phyloP scores from a whole-genome alignment of 2,888 invertebrate genomes.

The Melinaea marsaeus region DNA sequence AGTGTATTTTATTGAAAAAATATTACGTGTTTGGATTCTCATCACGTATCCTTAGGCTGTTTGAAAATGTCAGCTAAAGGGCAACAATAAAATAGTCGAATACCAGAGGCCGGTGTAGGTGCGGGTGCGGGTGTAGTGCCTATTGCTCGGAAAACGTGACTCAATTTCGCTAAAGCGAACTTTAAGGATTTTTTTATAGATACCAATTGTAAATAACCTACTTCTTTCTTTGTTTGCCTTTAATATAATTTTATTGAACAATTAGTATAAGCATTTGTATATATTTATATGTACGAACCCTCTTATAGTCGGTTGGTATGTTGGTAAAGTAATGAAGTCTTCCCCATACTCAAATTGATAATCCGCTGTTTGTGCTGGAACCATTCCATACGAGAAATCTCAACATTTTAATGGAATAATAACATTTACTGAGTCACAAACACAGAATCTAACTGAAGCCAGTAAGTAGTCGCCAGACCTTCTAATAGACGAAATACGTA shows the following conservation, averaged over 20 bases:
- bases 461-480: no score
- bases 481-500: no score
- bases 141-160: slow-evolving; percentile 23
- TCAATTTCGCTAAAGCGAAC: slow-evolving; percentile 16
- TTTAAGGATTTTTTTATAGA: not conserved
- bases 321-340: no score
- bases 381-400: no score
- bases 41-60: slow-evolving; percentile 30
- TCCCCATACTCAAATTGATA: no score
- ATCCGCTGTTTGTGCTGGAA: no score
- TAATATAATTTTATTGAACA: not conserved
- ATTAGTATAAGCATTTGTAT: no score
- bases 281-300: no score
- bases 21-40: slow-evolving; percentile 22
- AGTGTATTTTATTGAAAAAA: slow-evolving; percentile 9
- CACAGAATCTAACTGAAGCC: no score
- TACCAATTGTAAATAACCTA: not conserved
- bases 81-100: slow-evolving; percentile 16
- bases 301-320: no score
- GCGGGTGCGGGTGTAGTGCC: slow-evolving; percentile 7
- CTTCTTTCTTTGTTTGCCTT: not conserved
- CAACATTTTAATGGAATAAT: no score
- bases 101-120: slow-evolving; percentile 12
- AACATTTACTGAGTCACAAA: no score
- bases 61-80: slow-evolving; percentile 31